Evolutionary conservation across 2,888 invertebrate species (phyloP), one percentile per base, ranked within the genome.

Genomic region (Campoplex nolae): DNA sequence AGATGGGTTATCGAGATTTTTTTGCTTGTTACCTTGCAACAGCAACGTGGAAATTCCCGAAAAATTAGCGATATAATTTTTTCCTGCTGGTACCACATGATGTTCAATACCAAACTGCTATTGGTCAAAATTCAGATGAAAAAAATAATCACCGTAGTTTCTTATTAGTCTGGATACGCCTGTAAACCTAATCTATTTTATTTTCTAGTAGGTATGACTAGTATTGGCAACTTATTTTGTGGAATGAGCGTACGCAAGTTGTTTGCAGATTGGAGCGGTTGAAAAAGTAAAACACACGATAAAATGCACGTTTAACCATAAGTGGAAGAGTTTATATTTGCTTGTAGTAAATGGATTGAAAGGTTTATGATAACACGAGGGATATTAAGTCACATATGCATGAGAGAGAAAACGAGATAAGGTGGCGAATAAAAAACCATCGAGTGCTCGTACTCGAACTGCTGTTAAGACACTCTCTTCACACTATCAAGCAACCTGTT

Each of bases 271-370:
- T 45, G 62, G 42, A 45, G 28, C 45, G 4, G 3, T 18, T 51
- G 18, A 51, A 28, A 8, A 32, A 51, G 28, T 8, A 6, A 62
- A 75, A 45, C 18, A n/a, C 1, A 28, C 11, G 11, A 28, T 28
- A 58, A 75, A 56, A 58, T 35, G n/a, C 18, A 16, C 13, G 65
- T 51, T 58, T 8, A 16, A 28, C 18, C 23, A 13, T 13, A 48
- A 51, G 48, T 48, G 32, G 3, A 56, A 79, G 58, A 70, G 58
- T 45, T 28, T 11, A 45, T 70, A 32, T 70, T 79, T 79, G 32
- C 79, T 70, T 54, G 32, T 32, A 56, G 45, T 58, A 79, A 58
- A 54, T 45, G 45, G 79, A 28, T 70, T 79, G 45, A 58, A 70
- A 70, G 70, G 56, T 54, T 68, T 8, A 11, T n/a, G 56, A 56